These are phyloP conservation scores for Dolichoris vasculosae DNA, from an alignment of 1,140 invertebrate species.

Conservation along the genomic window DNA sequence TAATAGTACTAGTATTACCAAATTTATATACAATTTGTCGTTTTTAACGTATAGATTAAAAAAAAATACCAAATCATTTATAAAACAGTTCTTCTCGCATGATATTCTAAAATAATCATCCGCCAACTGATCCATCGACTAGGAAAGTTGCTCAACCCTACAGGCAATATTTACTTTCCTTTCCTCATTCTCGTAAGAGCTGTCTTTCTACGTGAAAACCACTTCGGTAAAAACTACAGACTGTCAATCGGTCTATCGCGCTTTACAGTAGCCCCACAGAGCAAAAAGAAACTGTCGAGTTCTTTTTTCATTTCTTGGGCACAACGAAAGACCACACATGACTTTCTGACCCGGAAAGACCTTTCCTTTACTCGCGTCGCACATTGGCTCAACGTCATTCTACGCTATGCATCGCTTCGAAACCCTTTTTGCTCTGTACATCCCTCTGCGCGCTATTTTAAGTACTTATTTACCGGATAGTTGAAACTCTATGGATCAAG, in stretches of 20 bases:
- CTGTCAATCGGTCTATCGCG: constrained; percentile 33
- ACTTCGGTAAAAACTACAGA: constrained; percentile 8
- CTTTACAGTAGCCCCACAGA: neutral
- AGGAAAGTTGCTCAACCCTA: neutral
- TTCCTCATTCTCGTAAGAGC: neutral
- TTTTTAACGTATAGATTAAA: neutral
- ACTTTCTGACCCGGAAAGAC: neutral
- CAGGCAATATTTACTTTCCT: constrained; percentile 1
- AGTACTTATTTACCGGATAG: constrained; percentile 22
- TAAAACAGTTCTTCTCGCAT: too few relatives aligned
- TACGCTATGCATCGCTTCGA: neutral
- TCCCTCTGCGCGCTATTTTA: constrained; percentile 1
- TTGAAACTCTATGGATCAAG: neutral
- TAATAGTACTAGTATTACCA: too few relatives aligned
- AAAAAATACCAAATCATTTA: neutral
- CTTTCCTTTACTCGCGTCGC: neutral
- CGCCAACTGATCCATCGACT: neutral
- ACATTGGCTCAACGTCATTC: constrained; percentile 14
- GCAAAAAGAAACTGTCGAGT: neutral
- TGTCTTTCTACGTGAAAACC: neutral
- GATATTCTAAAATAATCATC: neutral
- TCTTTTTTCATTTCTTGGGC: neutral
- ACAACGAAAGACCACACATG: neutral
- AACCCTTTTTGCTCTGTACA: neutral
- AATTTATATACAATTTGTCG: too few relatives aligned